Evolutionary conservation across 2,797 vertebrate species (phyloP).

Genomic region (Hyperoplus immaculatus): DNA sequence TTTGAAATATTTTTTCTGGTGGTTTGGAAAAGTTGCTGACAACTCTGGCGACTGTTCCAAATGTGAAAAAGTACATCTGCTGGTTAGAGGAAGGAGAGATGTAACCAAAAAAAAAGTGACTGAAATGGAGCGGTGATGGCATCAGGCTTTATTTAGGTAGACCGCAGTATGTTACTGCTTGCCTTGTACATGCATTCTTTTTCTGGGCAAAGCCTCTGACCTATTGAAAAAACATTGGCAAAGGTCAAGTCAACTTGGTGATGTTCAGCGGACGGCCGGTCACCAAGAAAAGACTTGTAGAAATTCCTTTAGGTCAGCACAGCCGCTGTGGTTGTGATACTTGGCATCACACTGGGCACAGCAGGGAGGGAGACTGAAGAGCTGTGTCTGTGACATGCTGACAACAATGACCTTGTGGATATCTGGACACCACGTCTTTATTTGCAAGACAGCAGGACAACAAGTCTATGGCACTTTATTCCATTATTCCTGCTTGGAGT

Average conservation of each 20-base stretch:
- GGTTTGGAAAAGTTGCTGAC: slow-evolving; percentile 11
- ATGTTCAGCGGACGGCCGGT: slow-evolving; percentile 36
- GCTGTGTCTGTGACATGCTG: slow-evolving; percentile 57
- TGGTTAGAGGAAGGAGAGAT: slow-evolving; percentile 46
- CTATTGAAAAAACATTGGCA: slow-evolving; percentile 50
- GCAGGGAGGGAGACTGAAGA: slow-evolving; percentile 19
- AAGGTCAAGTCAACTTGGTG: slow-evolving; percentile 52
- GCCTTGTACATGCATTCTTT: slow-evolving; percentile 29
- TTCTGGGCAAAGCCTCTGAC: slow-evolving; percentile 45
- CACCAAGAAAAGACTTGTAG: slow-evolving; percentile 53
- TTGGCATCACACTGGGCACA: slow-evolving; percentile 39
- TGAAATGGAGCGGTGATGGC: slow-evolving; percentile 59
- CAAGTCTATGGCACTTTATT: slow-evolving; percentile 42
- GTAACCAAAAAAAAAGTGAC: slow-evolving; percentile 48
- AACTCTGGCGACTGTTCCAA: background rate
- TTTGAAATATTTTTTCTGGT: slow-evolving; percentile 16
- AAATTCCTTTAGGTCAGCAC: slow-evolving; percentile 66
- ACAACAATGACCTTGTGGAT: slow-evolving; percentile 41
- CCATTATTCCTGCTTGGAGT: slow-evolving; percentile 30
- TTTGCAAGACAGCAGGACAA: slow-evolving; percentile 29
- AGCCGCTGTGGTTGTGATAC: slow-evolving; percentile 61
- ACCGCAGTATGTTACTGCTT: too few relatives aligned
- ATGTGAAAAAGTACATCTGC: slow-evolving; percentile 41
- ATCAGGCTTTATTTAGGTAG: slow-evolving; percentile 36
- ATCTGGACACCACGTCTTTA: slow-evolving; percentile 50